Percentiles rank a stretch among this genome's conserved stretches.
phyloP scores from a whole-genome alignment of 1,140 invertebrate species.

The Phenacoccus solenopsis region DNA sequence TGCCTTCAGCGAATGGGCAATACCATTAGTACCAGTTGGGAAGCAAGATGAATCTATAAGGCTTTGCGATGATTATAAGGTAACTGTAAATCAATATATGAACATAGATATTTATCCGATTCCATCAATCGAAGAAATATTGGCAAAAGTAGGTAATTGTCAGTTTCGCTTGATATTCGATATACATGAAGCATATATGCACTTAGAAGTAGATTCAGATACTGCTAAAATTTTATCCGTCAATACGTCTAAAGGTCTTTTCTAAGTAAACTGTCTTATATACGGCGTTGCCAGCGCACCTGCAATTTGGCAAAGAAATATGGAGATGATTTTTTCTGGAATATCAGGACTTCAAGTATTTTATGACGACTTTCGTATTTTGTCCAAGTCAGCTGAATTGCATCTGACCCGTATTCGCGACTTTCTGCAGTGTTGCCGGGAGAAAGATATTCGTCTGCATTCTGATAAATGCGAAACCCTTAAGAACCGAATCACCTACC shows the following conservation, averaged over 20 bases:
- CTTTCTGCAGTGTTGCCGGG: neutral
- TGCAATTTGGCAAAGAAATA: conserved; percentile 14
- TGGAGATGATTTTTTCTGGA: conserved; percentile 18
- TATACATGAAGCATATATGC: neutral
- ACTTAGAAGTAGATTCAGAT: no score
- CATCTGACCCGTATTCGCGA: neutral
- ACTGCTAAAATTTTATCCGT: neutral
- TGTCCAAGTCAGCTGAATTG: neutral
- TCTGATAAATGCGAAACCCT: conserved; percentile 19
- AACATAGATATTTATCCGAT: conserved; percentile 32
- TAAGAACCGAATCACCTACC: neutral
- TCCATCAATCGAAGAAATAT: conserved; percentile 36
- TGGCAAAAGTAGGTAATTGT: conserved; percentile 34
- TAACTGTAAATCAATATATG: conserved; percentile 32
- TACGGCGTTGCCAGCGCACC: neutral
- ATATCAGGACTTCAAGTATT: neutral
- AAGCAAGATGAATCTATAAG: conserved; percentile 36
- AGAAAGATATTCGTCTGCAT: conserved; percentile 7
- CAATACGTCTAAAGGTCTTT: conserved; percentile 14
- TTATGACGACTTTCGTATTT: conserved; percentile 21
- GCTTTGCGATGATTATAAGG: conserved; percentile 39
- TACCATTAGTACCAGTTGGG: conserved; percentile 37
- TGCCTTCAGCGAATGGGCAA: conserved; percentile 39
- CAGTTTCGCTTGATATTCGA: conserved; percentile 36
- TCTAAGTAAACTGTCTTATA: neutral